Evolutionary conservation across 2,888 invertebrate species (phyloP).

Genomic region (Melipona bicolor): DNA sequence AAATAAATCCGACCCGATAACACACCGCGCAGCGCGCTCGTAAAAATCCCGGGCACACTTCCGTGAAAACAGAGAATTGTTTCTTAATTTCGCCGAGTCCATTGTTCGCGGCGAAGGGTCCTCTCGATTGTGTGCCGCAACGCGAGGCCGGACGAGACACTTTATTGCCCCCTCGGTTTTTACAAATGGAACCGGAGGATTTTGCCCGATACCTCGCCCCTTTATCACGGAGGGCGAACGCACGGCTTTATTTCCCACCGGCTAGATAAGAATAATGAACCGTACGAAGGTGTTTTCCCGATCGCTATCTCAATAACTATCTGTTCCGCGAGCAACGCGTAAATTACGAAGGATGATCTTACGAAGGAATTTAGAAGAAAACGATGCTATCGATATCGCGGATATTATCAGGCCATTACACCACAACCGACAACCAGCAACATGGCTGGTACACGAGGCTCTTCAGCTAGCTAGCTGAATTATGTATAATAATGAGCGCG

Average conservation of each 20-base stretch:
- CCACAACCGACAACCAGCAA: conserved; percentile 20
- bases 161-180: conserved; percentile 22
- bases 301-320: conserved; percentile 64
- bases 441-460: not conserved
- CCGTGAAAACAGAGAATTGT: conserved; percentile 8
- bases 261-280: conserved; percentile 66
- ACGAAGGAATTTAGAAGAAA: conserved; percentile 55
- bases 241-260: conserved; percentile 49
- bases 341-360: conserved; percentile 43
- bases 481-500: conserved; percentile 57
- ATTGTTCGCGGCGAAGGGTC: conserved; percentile 9
- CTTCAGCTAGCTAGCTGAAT: conserved; percentile 51
- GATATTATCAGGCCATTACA: conserved; percentile 58
- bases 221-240: conserved; percentile 36
- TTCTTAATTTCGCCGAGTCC: conserved; percentile 5
- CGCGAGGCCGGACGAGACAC: conserved; percentile 9
- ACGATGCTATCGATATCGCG: conserved; percentile 63
- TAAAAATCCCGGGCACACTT: not conserved
- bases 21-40: not conserved
- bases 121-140: not conserved
- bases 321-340: conserved; percentile 54
- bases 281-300: conserved; percentile 56
- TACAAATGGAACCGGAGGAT: conserved; percentile 20
- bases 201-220: conserved; percentile 37
- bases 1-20: not conserved